Evolutionary conservation across 2,888 invertebrate genomes (phyloP), one percentile per base, ranked within the genome.

Genomic region (Panopea generosa): DNA sequence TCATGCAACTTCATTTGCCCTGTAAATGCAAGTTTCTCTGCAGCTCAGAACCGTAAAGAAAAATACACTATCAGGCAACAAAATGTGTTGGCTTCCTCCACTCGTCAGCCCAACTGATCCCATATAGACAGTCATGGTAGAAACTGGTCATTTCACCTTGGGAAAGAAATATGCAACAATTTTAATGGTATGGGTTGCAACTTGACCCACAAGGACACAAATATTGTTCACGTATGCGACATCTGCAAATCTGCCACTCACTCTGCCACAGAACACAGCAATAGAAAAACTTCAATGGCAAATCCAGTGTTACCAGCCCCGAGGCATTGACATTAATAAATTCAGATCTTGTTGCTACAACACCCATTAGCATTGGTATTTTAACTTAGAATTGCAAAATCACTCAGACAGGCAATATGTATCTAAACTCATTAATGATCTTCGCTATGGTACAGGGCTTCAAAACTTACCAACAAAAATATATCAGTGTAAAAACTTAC

Each of bases 401-500:
- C 63, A 63, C 22, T 38, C 63, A 7, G 53, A 63, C 50, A 50
- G 52, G 16, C n/a, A 20, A 22, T 63, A 22, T 38, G 63, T 52
- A 2, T 2, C 4, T 1, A 20, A 38, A 14, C 22, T 63, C 7
- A 2, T 33, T 16, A 18, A 40, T 63, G 63, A 52, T 24, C 22
- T 63, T 9, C n/a, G 22, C 9, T 24, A 16, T n/a, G 63, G 63
- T 2, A 63, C 52, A 6, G 33, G 29, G 2, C 2, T 63, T 4
- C n/a, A 29, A 24, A 16, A 50, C 1, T n/a, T 18, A 4, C 50
- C 52, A 20, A 50, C 18, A 7, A 40, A 20, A 45, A 45, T 3
- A 6, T 40, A 22, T 38, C 27, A 38, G 14, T 77, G 77, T 49
- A 72, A 55, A 43, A 83, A 83, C 60, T 45, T 77, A 29, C 50